Conservation (phyloP, 2,888 invertebrate species). For the Hoplodrina ambigua region DNA sequence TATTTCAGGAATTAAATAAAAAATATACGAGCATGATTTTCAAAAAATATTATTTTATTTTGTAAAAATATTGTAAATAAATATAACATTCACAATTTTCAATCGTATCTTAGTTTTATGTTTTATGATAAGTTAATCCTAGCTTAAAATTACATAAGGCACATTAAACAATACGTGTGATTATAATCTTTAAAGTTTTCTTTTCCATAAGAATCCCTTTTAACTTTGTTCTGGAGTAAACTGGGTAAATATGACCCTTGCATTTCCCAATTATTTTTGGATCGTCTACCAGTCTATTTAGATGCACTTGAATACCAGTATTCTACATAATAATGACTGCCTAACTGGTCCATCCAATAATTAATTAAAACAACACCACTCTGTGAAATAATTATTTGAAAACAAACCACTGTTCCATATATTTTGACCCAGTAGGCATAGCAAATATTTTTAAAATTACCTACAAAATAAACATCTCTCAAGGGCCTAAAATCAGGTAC, state of each 20-base stretch:
- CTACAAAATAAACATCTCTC: too few species aligned
- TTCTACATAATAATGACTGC: too few species aligned
- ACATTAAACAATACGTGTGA: constrained; percentile 11
- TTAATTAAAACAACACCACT: too few species aligned
- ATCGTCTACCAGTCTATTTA: background rate
- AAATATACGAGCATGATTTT: background rate
- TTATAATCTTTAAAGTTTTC: background rate
- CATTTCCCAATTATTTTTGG: background rate
- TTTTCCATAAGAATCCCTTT: background rate
- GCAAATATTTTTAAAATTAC: too few species aligned
- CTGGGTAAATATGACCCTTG: background rate
- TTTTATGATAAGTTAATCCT: constrained; percentile 37
- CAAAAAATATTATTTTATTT: constrained; percentile 45
- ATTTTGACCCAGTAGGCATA: too few species aligned
- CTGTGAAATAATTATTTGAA: too few species aligned
- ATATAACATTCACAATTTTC: constrained; percentile 43
- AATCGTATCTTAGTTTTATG: constrained; percentile 24
- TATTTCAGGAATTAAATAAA: constrained; percentile 15
- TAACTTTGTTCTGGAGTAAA: background rate
- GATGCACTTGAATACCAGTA: background rate
- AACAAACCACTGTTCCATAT: too few species aligned
- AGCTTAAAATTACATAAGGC: constrained; percentile 31
- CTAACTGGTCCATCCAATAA: background rate
- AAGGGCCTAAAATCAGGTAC: too few species aligned
- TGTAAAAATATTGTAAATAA: constrained; percentile 49